A percentile compares a stretch with the other conserved stretches of the same genome.
Evolutionary conservation across 2,797 vertebrate genomes (phyloP).

Genomic region (Cheirogaleus major): DNA sequence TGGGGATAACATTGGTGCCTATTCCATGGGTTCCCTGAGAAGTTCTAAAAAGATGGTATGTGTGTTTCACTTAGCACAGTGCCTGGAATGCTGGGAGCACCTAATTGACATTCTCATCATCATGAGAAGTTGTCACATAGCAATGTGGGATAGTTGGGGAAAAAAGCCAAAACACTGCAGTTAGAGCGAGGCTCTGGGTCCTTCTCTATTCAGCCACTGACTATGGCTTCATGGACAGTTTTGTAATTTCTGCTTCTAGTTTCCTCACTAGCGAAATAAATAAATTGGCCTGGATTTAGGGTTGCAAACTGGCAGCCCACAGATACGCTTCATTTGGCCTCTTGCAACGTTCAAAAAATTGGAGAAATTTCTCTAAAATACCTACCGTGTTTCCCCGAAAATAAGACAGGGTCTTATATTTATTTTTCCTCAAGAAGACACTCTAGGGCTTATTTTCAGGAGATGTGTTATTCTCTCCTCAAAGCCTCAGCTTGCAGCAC

Average conservation of each 20-base stretch:
- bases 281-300: not conserved
- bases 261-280: not conserved
- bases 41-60: not conserved
- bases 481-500: too few species aligned
- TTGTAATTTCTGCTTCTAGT: not conserved
- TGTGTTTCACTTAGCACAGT: not conserved
- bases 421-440: too few species aligned
- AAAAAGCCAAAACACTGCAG: not conserved
- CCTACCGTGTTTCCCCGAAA: not conserved
- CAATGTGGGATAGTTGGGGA: not conserved
- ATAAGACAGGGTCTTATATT: too few species aligned
- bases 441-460: too few species aligned
- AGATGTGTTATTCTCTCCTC: too few species aligned
- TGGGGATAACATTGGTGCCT: not conserved
- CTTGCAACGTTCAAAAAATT: not conserved
- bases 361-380: not conserved
- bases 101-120: not conserved
- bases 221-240: not conserved
- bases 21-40: not conserved
- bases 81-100: not conserved
- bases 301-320: not conserved
- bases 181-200: not conserved
- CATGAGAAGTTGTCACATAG: not conserved
- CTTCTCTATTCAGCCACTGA: not conserved
- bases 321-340: not conserved